phyloP scores from a whole-genome alignment of 2,797 vertebrate species.

The Euthynnus affinis region DNA sequence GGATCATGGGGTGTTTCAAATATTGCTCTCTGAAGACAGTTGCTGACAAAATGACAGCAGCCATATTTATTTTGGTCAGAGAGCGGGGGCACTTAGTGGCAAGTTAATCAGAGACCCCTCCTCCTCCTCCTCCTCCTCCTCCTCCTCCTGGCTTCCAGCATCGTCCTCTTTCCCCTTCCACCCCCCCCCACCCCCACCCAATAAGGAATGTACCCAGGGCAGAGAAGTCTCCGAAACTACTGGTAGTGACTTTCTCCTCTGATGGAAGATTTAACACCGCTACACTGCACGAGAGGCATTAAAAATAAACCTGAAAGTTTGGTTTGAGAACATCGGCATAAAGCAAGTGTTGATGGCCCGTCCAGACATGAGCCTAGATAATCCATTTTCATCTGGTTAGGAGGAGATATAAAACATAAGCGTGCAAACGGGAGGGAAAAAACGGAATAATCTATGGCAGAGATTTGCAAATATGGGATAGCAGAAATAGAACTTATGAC shows the following conservation, averaged over 20 bases:
- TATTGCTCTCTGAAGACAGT: slow-evolving; percentile 87
- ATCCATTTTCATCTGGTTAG: slow-evolving; percentile 59
- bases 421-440: neutral
- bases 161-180: too few species aligned
- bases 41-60: slow-evolving; percentile 88
- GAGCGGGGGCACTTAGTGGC: slow-evolving; percentile 83
- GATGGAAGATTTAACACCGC: slow-evolving; percentile 75
- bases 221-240: slow-evolving; percentile 69
- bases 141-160: slow-evolving; percentile 36
- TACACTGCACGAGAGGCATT: slow-evolving; percentile 61
- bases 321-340: slow-evolving; percentile 57
- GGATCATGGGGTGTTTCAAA: slow-evolving; percentile 87
- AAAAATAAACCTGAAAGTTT: slow-evolving; percentile 63
- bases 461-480: slow-evolving; percentile 40
- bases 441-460: slow-evolving; percentile 39
- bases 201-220: slow-evolving; percentile 75
- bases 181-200: slow-evolving; percentile 1
- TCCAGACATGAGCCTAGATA: slow-evolving; percentile 56
- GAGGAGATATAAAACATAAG: slow-evolving; percentile 51
- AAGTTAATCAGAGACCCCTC: slow-evolving; percentile 82
- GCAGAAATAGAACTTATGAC: slow-evolving; percentile 70
- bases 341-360: slow-evolving; percentile 65
- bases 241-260: slow-evolving; percentile 76
- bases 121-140: slow-evolving; percentile 3
- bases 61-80: slow-evolving; percentile 89